Percentiles rank a stretch among this genome's conserved stretches.
Conservation (phyloP, 1,140 invertebrate species). For the Drosophila asahinai region DNA sequence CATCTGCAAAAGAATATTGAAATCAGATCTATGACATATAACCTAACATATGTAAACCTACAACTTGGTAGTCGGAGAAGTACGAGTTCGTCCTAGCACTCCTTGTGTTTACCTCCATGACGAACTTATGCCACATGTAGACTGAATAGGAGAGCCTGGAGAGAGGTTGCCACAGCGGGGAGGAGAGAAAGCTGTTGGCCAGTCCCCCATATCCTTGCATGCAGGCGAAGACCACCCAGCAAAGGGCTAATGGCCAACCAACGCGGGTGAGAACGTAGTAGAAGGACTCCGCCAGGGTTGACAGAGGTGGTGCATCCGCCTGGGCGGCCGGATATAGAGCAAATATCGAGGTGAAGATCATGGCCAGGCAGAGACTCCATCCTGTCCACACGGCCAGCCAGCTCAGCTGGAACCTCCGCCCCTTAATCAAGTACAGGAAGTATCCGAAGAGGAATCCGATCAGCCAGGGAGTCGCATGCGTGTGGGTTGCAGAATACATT, state of each 20-base stretch:
- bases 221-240: constrained; percentile 90
- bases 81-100: constrained; percentile 32
- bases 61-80: constrained; percentile 59
- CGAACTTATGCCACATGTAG: constrained; percentile 85
- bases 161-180: constrained; percentile 85
- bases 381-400: constrained; percentile 29
- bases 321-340: constrained; percentile 65
- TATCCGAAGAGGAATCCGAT: constrained; percentile 67
- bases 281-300: constrained; percentile 85
- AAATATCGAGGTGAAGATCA: constrained; percentile 73
- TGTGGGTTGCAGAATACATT: constrained; percentile 61
- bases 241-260: constrained; percentile 87
- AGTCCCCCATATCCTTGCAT: constrained; percentile 88
- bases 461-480: constrained; percentile 64
- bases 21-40: background rate
- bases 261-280: constrained; percentile 88
- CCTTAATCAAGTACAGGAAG: constrained; percentile 45
- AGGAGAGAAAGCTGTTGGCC: constrained; percentile 85
- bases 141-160: constrained; percentile 85
- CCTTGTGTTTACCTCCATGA: constrained; percentile 46
- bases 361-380: constrained; percentile 62
- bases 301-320: constrained; percentile 52
- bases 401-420: constrained; percentile 33
- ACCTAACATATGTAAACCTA: constrained; percentile 4
- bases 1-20: constrained; percentile 18